Conservation (phyloP, 2,797 vertebrate species). For the Otolemur crassicaudatus region DNA sequence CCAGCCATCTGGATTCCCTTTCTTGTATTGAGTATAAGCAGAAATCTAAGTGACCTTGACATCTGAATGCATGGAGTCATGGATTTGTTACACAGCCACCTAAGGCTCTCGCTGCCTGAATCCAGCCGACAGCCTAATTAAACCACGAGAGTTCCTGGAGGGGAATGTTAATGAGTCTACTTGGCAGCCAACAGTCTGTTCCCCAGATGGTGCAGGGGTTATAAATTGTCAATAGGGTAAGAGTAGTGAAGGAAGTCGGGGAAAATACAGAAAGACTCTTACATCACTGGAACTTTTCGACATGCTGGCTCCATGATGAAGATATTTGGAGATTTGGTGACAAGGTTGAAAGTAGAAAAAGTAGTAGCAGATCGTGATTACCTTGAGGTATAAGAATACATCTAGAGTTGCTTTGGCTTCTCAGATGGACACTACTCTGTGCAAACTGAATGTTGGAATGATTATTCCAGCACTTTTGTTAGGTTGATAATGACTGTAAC, state of each 20-base stretch:
- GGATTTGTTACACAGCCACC: slow-evolving; percentile 79
- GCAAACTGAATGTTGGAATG: background rate
- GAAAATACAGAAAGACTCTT: slow-evolving; percentile 57
- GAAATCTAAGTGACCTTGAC: slow-evolving; percentile 79
- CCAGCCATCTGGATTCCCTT: background rate
- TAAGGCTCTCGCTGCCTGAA: slow-evolving; percentile 71
- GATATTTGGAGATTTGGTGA: background rate
- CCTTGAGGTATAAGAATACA: background rate
- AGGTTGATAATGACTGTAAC: background rate
- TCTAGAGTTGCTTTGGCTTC: background rate
- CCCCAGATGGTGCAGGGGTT: slow-evolving; percentile 79
- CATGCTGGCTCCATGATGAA: background rate
- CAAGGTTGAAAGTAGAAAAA: background rate
- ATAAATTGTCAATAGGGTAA: slow-evolving; percentile 76
- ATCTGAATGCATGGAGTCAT: slow-evolving; percentile 72
- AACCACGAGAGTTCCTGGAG: slow-evolving; percentile 72
- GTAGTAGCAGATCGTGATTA: background rate
- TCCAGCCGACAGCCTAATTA: slow-evolving; percentile 73
- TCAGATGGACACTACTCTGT: background rate
- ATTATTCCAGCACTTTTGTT: background rate
- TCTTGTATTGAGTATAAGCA: slow-evolving; percentile 25
- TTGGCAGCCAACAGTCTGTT: slow-evolving; percentile 77
- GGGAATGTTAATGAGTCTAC: slow-evolving; percentile 82
- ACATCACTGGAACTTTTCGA: slow-evolving; percentile 28
- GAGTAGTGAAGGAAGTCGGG: slow-evolving; percentile 45